Evolutionary conservation across 2,888 invertebrate genomes (phyloP).

Genomic region (Dascillus cervinus): DNA sequence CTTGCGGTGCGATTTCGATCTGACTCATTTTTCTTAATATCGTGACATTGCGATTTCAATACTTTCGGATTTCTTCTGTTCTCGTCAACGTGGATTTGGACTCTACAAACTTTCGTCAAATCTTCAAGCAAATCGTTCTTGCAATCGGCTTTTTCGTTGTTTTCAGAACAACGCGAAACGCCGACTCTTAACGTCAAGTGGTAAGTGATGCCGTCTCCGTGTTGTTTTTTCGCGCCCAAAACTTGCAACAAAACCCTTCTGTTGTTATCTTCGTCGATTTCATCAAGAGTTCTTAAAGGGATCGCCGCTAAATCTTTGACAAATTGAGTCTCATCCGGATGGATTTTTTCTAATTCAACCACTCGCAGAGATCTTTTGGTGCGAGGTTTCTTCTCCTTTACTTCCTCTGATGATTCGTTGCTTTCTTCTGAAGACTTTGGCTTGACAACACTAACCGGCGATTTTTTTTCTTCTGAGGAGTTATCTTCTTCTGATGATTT

Average conservation of each 20-base stretch:
- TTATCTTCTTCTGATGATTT: neutral
- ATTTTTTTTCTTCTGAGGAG: neutral
- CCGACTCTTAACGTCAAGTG: slow-evolving; percentile 41
- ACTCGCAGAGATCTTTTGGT: slow-evolving; percentile 18
- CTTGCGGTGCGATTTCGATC: neutral
- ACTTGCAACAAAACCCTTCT: slow-evolving; percentile 44
- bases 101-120: slow-evolving; percentile 47
- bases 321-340: slow-evolving; percentile 26
- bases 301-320: slow-evolving; percentile 41
- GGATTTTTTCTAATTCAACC: slow-evolving; percentile 23
- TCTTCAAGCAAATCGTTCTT: slow-evolving; percentile 32
- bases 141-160: slow-evolving; percentile 18
- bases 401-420: slow-evolving; percentile 5
- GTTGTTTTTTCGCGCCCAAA: slow-evolving; percentile 38
- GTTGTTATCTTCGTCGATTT: slow-evolving; percentile 44
- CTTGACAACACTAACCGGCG: neutral
- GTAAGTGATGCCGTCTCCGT: slow-evolving; percentile 38
- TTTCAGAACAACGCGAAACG: slow-evolving; percentile 40
- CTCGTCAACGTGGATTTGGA: slow-evolving; percentile 43
- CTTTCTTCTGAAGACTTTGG: neutral
- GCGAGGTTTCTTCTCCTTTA: slow-evolving; percentile 10
- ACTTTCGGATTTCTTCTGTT: slow-evolving; percentile 41
- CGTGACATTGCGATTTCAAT: slow-evolving; percentile 46
- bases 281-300: slow-evolving; percentile 44
- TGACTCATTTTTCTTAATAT: slow-evolving; percentile 30